Evolutionary conservation across 2,797 vertebrate genomes (phyloP), one percentile per base, ranked within the genome.

Genomic region (Sebastes miniatus): DNA sequence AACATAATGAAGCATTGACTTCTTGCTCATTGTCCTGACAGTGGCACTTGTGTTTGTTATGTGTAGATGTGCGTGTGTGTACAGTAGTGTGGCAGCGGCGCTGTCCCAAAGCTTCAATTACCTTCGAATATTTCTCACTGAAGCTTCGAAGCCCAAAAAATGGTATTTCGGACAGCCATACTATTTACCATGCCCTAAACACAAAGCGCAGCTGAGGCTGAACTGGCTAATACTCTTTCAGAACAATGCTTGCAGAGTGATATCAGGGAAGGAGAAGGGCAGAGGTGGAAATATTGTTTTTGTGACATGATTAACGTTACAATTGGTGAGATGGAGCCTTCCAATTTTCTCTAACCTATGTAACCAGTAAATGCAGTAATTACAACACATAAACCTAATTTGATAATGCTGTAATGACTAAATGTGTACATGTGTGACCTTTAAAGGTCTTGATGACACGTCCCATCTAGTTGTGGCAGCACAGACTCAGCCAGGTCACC

Each of bases 361-460:
- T 39, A 34, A 27, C 20, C 10, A 16, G 29, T 50, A 29, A 43
- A 52, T 79, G 34, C 32, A 22, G 32, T 16, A 24, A 67, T 65
- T 43, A 39, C n/a, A 56, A 69, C n/a, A 62, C 14, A 31, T 20
- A 31, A 65, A 58, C 25, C 25, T 5, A 50, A 74, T 61, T 18
- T 43, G 31, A 54, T 11, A 72, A 20, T 25, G 59, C 18, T 68
- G 43, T 65, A 25, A 74, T 61, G 11, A 36, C 69, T 3, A 65
- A 25, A 50, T 36, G 8, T 64, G 25, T 2, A 14, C 20, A 61
- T 24, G 14, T 11, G 1, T 22, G 50, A n/a, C 50, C 70, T 83
- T 84, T 79, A 81, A 81, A 86, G n/a, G 62, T 58, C 22, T 47
- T 9, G 20, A 27, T 67, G 47, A 78, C 52, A 2, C 13, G 12